Evolutionary conservation across 2,888 invertebrate genomes (phyloP), one percentile per base, ranked within the genome.

Genomic region (Diarsia rubi): DNA sequence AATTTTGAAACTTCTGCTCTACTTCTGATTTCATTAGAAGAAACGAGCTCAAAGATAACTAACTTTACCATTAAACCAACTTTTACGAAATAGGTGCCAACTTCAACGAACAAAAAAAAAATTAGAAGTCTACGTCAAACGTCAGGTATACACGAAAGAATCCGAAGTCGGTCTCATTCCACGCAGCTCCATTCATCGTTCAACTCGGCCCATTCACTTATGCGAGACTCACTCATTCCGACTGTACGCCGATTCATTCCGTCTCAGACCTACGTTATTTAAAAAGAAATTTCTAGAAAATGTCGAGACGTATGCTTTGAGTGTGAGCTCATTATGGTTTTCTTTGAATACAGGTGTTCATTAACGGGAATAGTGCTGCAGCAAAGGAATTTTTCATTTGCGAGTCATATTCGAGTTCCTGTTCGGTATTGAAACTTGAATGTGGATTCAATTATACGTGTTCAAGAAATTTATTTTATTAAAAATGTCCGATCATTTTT

Each of bases 341-440:
- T 87, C 85, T 86, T 83, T 94, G 91, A 89, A 90, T 89, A 88
- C 86, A 86, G 86, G 91, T 90, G 92, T 93, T 94, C 93, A 93
- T 88, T 88, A 87, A 86, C 83, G 78, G 73, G 73, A 75, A 75
- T 84, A 82, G 80, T 85, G 71, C 70, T 49, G 69, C 67, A 42
- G 57, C 88, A 88, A 90, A 92, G 94, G 95, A 95, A 96, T 96
- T 96, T 96, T 96, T 95, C 95, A 95, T 96, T 95, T 94, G 90
- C 87, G 86, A 83, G 82, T 88, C 82, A 90, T 91, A 93, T 93
- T 92, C 27, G 91, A 92, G 90, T 85, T 87, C 86, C 78, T 66
- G 64, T 77, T 73, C 75, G 72, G 74, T 84, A 86, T 88, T 88
- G 78, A 81, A 82, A 82, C 74, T 75, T 82, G 81, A 88, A 87